Conservation (phyloP, 2,797 vertebrate species). For the Neostethus bicornis region DNA sequence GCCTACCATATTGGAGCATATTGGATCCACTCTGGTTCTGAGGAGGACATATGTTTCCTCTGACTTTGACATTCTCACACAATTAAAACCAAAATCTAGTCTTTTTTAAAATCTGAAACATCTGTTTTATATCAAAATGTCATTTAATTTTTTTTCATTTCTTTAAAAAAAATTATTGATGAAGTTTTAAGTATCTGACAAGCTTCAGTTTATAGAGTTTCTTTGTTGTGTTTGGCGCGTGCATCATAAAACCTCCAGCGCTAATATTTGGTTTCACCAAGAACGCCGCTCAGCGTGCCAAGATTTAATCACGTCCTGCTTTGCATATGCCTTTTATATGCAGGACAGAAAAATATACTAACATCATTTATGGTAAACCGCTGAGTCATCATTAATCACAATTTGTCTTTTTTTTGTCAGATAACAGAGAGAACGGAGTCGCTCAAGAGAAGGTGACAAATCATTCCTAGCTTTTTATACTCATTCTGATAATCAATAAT, state of each 20-base stretch:
- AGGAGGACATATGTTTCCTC: neutral
- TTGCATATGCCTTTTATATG: neutral
- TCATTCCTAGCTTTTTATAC: neutral
- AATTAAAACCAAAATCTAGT: neutral
- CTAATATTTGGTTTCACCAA: neutral
- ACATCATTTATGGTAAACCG: no score
- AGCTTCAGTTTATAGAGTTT: no score
- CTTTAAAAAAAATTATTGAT: no score
- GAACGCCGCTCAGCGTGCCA: neutral
- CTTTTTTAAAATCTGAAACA: no score
- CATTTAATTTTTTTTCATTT: no score
- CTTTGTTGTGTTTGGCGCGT: neutral
- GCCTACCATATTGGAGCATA: neutral
- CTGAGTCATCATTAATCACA: neutral
- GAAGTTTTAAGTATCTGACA: no score
- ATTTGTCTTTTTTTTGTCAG: slow-evolving; percentile 60
- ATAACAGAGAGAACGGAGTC: slow-evolving; percentile 86
- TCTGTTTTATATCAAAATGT: no score
- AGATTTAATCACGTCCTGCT: neutral
- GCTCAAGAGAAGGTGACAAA: slow-evolving; percentile 89
- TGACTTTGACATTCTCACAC: neutral
- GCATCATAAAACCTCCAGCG: neutral
- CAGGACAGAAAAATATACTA: neutral
- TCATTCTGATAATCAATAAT: neutral
- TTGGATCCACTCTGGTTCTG: slow-evolving; percentile 1